Conservation (phyloP, 2,113 vertebrate genomes). For the Athene noctua region DNA sequence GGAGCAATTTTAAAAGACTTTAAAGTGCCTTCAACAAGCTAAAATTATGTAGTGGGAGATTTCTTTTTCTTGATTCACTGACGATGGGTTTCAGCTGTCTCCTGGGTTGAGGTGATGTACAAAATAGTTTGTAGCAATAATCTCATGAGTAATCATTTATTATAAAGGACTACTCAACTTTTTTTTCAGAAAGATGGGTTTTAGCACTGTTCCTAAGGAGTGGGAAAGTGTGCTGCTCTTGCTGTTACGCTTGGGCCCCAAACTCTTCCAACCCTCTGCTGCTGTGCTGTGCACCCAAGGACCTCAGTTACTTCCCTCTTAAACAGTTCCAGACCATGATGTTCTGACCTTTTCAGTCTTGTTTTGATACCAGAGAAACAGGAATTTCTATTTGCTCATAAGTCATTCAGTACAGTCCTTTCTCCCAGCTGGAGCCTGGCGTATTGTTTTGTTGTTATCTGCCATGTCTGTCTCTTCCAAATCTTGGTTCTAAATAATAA, state of each 20-base stretch:
- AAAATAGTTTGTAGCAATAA: constrained; percentile 39
- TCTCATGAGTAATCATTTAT: not conserved
- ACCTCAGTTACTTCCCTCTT: not conserved
- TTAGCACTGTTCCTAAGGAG: not conserved
- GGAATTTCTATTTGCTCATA: not conserved
- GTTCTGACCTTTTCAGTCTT: not conserved
- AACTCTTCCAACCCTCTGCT: not conserved
- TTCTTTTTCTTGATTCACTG: not conserved
- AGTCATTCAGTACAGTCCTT: not conserved
- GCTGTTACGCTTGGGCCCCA: not conserved
- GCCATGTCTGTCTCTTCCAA: constrained; percentile 50
- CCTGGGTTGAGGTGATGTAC: not conserved
- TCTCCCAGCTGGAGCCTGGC: not conserved
- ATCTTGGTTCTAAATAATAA: constrained; percentile 50
- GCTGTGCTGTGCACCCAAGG: not conserved
- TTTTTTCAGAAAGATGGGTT: not conserved
- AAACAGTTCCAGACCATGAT: not conserved
- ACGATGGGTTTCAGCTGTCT: not conserved
- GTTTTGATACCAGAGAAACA: not conserved
- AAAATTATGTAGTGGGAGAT: not conserved
- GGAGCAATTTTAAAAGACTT: constrained; percentile 40
- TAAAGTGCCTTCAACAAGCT: constrained; percentile 53
- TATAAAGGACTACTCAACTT: not conserved
- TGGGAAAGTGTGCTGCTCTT: not conserved
- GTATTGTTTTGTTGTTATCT: not conserved